phyloP scores from a whole-genome alignment of 2,888 invertebrate genomes.

The Xylota sylvarum region DNA sequence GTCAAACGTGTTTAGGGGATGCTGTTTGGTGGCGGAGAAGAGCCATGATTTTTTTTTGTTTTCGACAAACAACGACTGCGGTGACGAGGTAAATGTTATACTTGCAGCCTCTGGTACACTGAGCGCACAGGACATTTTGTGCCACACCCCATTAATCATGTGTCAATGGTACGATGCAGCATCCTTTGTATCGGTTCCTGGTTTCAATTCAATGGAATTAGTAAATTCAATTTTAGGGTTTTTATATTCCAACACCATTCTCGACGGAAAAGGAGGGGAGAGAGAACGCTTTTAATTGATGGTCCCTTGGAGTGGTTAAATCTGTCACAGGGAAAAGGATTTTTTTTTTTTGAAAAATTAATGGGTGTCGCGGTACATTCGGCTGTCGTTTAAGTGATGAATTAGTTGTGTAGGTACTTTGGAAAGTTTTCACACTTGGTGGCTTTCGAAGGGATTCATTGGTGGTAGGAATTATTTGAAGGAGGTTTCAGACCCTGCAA shows the following conservation, averaged over 20 bases:
- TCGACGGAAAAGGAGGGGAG: background rate
- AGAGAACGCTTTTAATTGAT: constrained; percentile 51
- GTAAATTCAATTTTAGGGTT: constrained; percentile 63
- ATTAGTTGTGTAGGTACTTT: constrained; percentile 35
- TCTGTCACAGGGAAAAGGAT: constrained; percentile 58
- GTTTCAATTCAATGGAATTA: constrained; percentile 59
- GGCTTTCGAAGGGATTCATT: background rate
- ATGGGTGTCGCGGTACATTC: constrained; percentile 41
- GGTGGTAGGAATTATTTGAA: no score
- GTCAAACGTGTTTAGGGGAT: constrained; percentile 74
- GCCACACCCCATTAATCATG: constrained; percentile 76
- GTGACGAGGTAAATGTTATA: constrained; percentile 24
- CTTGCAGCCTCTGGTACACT: background rate
- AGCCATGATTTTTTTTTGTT: constrained; percentile 45
- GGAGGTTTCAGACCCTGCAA: no score
- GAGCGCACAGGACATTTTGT: constrained; percentile 60
- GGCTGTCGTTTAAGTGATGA: constrained; percentile 72
- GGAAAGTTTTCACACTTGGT: constrained; percentile 35
- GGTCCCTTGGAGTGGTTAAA: constrained; percentile 35
- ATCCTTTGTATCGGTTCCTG: constrained; percentile 63
- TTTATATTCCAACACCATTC: constrained; percentile 1
- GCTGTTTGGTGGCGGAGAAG: constrained; percentile 39
- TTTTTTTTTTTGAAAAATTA: constrained; percentile 45
- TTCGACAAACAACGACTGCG: constrained; percentile 19
- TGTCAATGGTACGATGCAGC: constrained; percentile 69